Evolutionary conservation across 2,113 vertebrate species (phyloP).

Genomic region (Austrofundulus limnaeus): DNA sequence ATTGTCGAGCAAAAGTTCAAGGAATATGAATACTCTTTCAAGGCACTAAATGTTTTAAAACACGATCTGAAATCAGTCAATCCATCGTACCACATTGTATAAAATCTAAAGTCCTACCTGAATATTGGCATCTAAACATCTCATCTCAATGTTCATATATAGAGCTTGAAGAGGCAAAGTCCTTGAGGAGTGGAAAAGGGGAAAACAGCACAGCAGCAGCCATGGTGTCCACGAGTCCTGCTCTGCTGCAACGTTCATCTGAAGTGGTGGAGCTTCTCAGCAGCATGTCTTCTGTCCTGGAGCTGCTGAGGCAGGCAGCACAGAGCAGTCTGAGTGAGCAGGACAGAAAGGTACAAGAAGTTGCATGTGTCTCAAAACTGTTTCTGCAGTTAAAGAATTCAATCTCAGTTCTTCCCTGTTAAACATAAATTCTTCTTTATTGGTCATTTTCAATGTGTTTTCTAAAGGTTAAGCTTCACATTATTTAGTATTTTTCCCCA

Average conservation of each 20-base stretch:
- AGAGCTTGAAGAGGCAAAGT: constrained; percentile 29
- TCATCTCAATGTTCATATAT: background rate
- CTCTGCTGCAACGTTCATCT: constrained; percentile 66
- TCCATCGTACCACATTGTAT: too few relatives aligned
- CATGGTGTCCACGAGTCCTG: background rate
- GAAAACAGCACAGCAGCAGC: background rate
- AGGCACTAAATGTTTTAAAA: too few relatives aligned
- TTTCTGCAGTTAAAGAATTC: too few relatives aligned
- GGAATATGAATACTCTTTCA: too few relatives aligned
- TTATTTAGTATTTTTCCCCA: too few relatives aligned
- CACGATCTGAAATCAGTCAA: too few relatives aligned
- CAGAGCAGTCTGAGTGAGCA: constrained; percentile 66
- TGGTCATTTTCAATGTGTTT: too few relatives aligned
- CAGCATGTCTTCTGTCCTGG: constrained; percentile 71
- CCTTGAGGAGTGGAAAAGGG: background rate
- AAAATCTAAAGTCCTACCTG: background rate
- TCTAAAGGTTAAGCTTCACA: too few relatives aligned
- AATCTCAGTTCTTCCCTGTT: too few relatives aligned
- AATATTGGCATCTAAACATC: background rate
- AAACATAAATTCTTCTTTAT: too few relatives aligned
- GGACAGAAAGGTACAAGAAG: constrained; percentile 74
- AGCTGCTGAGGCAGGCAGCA: constrained; percentile 77
- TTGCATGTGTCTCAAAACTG: too few relatives aligned
- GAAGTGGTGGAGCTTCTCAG: constrained; percentile 75
- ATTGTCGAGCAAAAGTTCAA: too few relatives aligned